Percentiles rank a stretch among this genome's conserved stretches.
These are phyloP conservation scores for Atractosteus spatula DNA, from an alignment of 2,113 vertebrate genomes.

Conservation along the genomic window DNA sequence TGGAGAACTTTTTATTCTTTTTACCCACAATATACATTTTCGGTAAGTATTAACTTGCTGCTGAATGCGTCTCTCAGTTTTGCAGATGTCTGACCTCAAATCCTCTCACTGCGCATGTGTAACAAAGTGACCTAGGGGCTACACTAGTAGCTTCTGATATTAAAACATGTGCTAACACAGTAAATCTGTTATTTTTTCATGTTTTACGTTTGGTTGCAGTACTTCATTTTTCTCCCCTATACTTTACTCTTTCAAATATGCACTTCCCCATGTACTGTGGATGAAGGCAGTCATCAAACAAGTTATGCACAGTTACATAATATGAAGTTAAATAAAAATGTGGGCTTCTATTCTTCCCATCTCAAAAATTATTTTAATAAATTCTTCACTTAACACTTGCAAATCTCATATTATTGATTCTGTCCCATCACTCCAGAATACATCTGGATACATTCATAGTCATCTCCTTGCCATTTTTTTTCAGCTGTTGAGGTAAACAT, in stretches of 20 bases:
- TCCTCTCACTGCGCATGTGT: constrained; percentile 54
- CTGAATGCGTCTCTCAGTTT: constrained; percentile 22
- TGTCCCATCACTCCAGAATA: constrained; percentile 74
- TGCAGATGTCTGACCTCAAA: constrained; percentile 47
- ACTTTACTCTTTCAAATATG: constrained; percentile 7
- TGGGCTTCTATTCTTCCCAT: constrained; percentile 32
- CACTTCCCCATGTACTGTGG: constrained; percentile 29
- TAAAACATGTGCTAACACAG: constrained; percentile 45
- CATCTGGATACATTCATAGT: constrained; percentile 91
- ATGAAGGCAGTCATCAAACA: constrained; percentile 21
- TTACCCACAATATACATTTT: constrained; percentile 55
- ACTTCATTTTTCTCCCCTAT: constrained; percentile 21
- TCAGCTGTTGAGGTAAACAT: constrained; percentile 89
- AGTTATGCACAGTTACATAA: constrained; percentile 24
- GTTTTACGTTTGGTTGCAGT: constrained; percentile 20
- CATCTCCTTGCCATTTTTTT: constrained; percentile 81
- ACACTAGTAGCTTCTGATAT: constrained; percentile 35
- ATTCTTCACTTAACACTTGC: constrained; percentile 38
- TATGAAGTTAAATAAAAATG: constrained; percentile 31
- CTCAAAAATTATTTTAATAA: constrained; percentile 37
- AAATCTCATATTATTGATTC: constrained; percentile 53
- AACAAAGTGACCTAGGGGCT: constrained; percentile 55
- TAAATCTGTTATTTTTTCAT: constrained; percentile 52
- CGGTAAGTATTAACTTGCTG: constrained; percentile 38
- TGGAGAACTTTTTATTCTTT: constrained; percentile 34